Conservation (phyloP, 2,113 vertebrate genomes). For the Sapayoa aenigma region DNA sequence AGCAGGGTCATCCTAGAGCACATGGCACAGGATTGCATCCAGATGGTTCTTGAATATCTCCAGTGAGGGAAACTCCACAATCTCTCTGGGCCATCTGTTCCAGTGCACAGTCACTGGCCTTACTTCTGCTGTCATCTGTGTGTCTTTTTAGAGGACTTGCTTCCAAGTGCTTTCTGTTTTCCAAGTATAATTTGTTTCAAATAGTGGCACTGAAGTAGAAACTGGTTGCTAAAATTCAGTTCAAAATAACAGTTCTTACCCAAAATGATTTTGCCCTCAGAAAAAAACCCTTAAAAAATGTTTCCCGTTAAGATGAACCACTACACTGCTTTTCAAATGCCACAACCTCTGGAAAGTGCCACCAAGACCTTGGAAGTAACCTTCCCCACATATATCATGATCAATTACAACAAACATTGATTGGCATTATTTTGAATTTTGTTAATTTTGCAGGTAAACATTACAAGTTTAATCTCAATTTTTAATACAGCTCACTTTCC, state of each 20-base stretch:
- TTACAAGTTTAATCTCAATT: not conserved
- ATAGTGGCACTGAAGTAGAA: not conserved
- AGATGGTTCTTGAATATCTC: rapidly evolving
- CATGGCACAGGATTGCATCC: not conserved
- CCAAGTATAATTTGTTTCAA: not conserved
- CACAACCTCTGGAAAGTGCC: not conserved
- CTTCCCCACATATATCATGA: not conserved
- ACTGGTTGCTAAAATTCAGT: not conserved
- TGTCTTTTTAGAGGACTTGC: not conserved
- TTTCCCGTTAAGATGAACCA: not conserved
- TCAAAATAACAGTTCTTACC: not conserved
- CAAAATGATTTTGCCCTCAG: not conserved
- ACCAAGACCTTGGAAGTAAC: not conserved
- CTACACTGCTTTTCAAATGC: not conserved
- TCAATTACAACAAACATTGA: not conserved
- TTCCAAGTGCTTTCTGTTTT: not conserved
- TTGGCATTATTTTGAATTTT: not conserved
- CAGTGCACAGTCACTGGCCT: not conserved
- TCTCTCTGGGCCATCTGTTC: not conserved
- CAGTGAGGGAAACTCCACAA: not conserved
- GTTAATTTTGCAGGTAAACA: not conserved
- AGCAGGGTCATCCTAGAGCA: not conserved
- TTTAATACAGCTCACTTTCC: not conserved
- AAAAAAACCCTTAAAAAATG: not conserved
- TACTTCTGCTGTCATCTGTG: not conserved